Percentiles rank a stretch among this genome's conserved stretches.
Evolutionary conservation across 30 jellyfish, hydroid and myxozoan species (phyloP).

Genomic region (Nemopilema nomurai): DNA sequence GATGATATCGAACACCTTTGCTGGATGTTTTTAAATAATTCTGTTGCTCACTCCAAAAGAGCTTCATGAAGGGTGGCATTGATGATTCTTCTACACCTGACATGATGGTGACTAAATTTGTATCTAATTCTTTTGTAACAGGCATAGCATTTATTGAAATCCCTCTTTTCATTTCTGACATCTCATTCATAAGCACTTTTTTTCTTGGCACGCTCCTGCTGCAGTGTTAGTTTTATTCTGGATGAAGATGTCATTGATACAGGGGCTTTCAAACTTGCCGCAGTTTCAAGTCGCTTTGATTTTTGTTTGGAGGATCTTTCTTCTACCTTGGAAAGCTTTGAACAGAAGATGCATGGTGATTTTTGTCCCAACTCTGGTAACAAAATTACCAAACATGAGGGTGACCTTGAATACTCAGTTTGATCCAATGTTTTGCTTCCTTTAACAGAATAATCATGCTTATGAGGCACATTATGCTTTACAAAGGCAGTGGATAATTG

Average conservation of each 20-base stretch:
- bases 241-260: constrained; percentile 54
- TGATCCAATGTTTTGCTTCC: constrained; percentile 18
- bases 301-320: constrained; percentile 10
- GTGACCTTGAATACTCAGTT: constrained; percentile 26
- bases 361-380: constrained; percentile 8
- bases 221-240: constrained; percentile 60
- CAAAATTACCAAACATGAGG: constrained; percentile 27
- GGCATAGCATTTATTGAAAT: constrained; percentile 18
- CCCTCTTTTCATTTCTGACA: constrained; percentile 45
- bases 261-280: constrained; percentile 66
- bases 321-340: constrained; percentile 5
- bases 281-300: background rate
- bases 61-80: constrained; percentile 70
- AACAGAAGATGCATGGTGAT: constrained; percentile 19
- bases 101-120: constrained; percentile 52
- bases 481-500: constrained; percentile 4
- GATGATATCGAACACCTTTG: constrained; percentile 46
- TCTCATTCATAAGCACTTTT: constrained; percentile 38
- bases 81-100: constrained; percentile 59
- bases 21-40: constrained; percentile 29
- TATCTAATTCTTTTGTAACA: constrained; percentile 27
- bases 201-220: constrained; percentile 50
- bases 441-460: background rate
- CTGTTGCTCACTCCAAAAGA: constrained; percentile 72
- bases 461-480: background rate